These are phyloP conservation scores for Nymphalis urticae DNA, from an alignment of 2,888 invertebrate species.

Conservation along the genomic window DNA sequence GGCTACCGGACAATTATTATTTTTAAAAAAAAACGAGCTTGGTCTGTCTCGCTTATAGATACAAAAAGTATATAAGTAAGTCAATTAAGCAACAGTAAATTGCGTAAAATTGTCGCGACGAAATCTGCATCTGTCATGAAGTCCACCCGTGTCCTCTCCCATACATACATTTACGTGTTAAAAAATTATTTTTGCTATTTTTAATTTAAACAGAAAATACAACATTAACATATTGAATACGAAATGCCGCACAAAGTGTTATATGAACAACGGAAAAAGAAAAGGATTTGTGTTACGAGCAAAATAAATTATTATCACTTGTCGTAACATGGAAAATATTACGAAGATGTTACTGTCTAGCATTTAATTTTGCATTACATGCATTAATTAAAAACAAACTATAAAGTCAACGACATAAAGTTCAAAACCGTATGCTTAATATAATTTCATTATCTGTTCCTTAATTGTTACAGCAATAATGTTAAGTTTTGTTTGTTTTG, in stretches of 20 bases:
- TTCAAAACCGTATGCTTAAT: conserved; percentile 39
- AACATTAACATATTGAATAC: conserved; percentile 19
- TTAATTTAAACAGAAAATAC: conserved; percentile 2
- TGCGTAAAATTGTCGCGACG: too few relatives aligned
- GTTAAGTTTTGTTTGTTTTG: conserved; percentile 75
- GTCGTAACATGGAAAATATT: conserved; percentile 72
- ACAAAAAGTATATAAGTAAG: too few relatives aligned
- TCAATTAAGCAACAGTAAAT: too few relatives aligned
- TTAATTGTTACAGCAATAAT: conserved; percentile 72
- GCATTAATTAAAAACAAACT: conserved; percentile 44
- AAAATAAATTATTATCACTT: conserved; percentile 75
- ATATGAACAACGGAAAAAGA: conserved; percentile 43
- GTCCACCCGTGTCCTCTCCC: too few relatives aligned
- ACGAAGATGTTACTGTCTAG: conserved; percentile 63
- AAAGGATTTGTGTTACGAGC: conserved; percentile 46
- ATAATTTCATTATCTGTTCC: conserved; percentile 62
- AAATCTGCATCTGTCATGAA: too few relatives aligned
- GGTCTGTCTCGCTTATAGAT: too few relatives aligned
- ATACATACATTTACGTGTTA: too few relatives aligned
- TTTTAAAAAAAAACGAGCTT: too few relatives aligned
- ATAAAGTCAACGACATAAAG: conserved; percentile 38
- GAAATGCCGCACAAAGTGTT: conserved; percentile 13
- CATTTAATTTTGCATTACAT: conserved; percentile 53
- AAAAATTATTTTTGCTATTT: too few relatives aligned
- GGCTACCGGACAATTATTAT: too few relatives aligned